Base-by-base conservation (phyloP, 1,140 invertebrate genomes). In the Drosophila quadrilineata region DNA sequence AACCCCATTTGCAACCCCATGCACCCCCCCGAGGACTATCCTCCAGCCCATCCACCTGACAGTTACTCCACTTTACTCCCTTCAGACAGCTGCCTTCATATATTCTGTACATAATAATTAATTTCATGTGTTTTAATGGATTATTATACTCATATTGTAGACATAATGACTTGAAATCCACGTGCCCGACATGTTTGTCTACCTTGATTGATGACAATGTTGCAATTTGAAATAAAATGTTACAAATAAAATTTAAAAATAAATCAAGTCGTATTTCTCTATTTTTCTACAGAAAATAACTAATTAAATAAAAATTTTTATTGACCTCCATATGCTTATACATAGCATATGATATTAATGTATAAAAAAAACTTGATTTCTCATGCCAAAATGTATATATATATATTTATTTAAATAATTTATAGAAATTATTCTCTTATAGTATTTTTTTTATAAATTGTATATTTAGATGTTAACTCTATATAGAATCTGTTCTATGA, bases 71-170 rank as follows among this genome's bases (percentile, higher is more conserved):
- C 28, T 4, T 35, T 33, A 53, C 35, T 33, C 36, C 28, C 57
- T 26, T 16, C 38, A 48, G 38, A 40, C 53, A 28, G 35, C 53
- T 66, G 63, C 50, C 43, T 63, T 21, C 43, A 71, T 31, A 56
- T 49, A 68, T 72, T 69, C n/a, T 64, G 60, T 63, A 74, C 79
- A 84, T 67, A 73, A 77, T 63, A 84, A 84, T 84, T 84, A 85
- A 84, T 84, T 84, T 85, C 69, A 64, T 73, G 59, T 72, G 84
- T 73, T 82, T 82, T 82, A 82, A 85, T 74, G 77, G 79, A 85
- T 85, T 85, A 65, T 65, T 50, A 65, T 58, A 36, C 72, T 40
- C 65, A 56, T 54, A 53, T 41, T 41, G 73, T 40, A 76, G 67
- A 71, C 72, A 50, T 17, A 65, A 45, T 48, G 36, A 64, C 19